Evolutionary conservation across 2,888 invertebrate genomes (phyloP), one percentile per base, ranked within the genome.

Genomic region (Sinotaia quadrata): DNA sequence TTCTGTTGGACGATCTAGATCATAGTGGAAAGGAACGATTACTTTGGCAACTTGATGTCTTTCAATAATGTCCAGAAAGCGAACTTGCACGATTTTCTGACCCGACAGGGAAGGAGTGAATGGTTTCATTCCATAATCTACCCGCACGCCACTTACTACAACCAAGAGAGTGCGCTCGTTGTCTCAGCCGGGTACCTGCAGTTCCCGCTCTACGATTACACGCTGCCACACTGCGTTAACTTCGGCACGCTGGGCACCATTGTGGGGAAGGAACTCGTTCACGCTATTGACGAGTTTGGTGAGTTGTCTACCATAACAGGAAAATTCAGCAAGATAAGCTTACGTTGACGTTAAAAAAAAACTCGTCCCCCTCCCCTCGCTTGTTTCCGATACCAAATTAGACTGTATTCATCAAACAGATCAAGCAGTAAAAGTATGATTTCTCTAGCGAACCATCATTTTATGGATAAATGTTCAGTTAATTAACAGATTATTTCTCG

Each of bases 41-140:
- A 91, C 73, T 91, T 91, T 78, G 86, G 87, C 67, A 91, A 91
- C 79, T 84, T 90, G 4, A 85, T 89, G 52, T 88, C 89, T 76
- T 89, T 90, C 0, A 87, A 90, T 49, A 77, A 77, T 2, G 91
- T 91, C 78, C 80, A 88, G 41, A 86, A 88, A 60, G 68, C 72
- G 5, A 76, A 81, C 47, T 83, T 83, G 79, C 84, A 80, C 47
- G 71, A 74, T 15, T 66, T 68, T 31, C 68, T 85, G 12, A 68
- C 58, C 2, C 54, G 61, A 0, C 76, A 75, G 24, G 76, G 81
- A 67, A n/a, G n/a, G n/a, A 63, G 71, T 15, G 47, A 56, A 36
- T 84, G 84, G 84, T 62, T 71, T 0, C 78, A 77, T 37, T 72
- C 72, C 47, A 77, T 80, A 3, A 84, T 79, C 66, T 75, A 73